Evolutionary conservation across 2,797 vertebrate genomes (phyloP), one percentile per base, ranked within the genome.

Genomic region (Bufotes viridis): DNA sequence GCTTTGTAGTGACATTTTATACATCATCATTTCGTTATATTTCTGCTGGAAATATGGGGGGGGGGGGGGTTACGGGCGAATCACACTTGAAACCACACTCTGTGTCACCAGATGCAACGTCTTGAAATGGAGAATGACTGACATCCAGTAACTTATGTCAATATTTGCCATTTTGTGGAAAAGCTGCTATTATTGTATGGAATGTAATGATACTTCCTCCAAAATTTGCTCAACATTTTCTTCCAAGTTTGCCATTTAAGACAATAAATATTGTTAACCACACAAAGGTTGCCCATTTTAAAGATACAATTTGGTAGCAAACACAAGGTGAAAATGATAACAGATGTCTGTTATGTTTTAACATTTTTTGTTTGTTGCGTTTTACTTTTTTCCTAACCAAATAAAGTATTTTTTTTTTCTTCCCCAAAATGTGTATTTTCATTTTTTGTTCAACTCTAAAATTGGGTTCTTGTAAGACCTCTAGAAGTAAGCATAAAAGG

Each of bases 331-430:
- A 12, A 60, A 58, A 74, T 75, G 8, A 58, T 58, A 84, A 26
- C 67, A 55, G 70, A 72, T 83, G 51, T 84, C 29, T 84, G 57
- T 84, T 75, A 42, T 42, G 22, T 49, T 24, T 84, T 75, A 61
- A 63, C 24, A 42, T n/a, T 84, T 84, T 84, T 84, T 22, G 29
- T 83, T 74, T 60, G 70, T 84, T 84, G 53, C 65, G n/a, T 58
- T 74, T 61, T 61, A 67, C 42, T 15, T 58, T 61, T 75, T 84
- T 75, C 9, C 29, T 60, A 58, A n/a, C 29, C 55, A 75, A 24
- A 84, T 84, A 84, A 84, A 84, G 58, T n/a, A 10, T 75, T 75
- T 51, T 61, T 29, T 76, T 84, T 61, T 22, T 2, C 51, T 76
- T 3, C 15, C 57, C 4, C 15, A 26, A 60, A 61, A 53, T 20